phyloP scores from a whole-genome alignment of 2,797 vertebrate species.

The Falco columbarius region DNA sequence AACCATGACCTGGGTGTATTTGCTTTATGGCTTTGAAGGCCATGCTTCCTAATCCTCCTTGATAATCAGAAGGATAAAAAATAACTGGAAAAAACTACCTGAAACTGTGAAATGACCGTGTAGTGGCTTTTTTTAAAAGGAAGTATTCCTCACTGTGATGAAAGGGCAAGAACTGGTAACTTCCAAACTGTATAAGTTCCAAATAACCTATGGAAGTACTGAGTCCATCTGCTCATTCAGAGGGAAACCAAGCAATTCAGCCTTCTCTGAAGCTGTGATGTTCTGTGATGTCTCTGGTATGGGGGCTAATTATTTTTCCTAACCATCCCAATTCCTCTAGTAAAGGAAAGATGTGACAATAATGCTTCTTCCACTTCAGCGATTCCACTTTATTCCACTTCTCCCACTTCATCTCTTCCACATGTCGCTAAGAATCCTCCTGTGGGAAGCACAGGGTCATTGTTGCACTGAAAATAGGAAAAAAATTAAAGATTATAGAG shows the following conservation, averaged over 20 bases:
- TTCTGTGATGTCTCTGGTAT: background rate
- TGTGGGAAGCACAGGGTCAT: background rate
- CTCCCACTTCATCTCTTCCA: background rate
- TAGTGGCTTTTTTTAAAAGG: background rate
- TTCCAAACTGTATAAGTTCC: background rate
- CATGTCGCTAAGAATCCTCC: background rate
- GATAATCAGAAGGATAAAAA: background rate
- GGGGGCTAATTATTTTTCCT: background rate
- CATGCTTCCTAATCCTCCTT: background rate
- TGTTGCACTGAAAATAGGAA: background rate
- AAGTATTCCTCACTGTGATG: background rate
- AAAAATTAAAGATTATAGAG: background rate
- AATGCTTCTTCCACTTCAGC: background rate
- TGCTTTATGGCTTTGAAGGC: background rate
- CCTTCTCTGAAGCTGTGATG: background rate
- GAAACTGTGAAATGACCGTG: background rate
- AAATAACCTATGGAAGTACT: background rate
- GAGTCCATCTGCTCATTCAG: background rate
- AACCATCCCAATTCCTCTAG: background rate
- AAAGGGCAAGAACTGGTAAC: background rate
- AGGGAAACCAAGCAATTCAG: background rate
- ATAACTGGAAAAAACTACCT: background rate
- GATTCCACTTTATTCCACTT: background rate
- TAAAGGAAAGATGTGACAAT: background rate
- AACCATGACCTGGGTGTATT: background rate